Evolutionary conservation across 2,113 vertebrate genomes (phyloP), one percentile per base, ranked within the genome.

Genomic region (Emydocephalus ijimae): DNA sequence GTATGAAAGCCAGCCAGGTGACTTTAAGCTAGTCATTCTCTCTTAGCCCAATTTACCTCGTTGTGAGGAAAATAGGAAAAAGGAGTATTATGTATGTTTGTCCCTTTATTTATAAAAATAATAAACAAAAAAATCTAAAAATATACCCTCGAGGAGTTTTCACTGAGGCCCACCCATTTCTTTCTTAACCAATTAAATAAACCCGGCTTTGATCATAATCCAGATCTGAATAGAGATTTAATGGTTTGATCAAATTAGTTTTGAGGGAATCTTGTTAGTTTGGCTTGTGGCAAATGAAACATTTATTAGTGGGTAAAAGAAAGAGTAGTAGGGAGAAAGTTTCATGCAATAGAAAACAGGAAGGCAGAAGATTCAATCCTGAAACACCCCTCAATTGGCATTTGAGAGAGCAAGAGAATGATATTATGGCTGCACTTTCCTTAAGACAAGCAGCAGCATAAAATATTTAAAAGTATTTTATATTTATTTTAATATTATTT

Each of bases 401-500:
- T 59, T 86, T 57, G 10, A 39, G 45, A 50, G 9, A 54, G 18
- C 18, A 34, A 81, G 34, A 81, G 69, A 61, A 43, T 7, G 59
- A 69, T 55, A 39, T 15, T 88, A 52, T 39, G 43, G 24, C 86
- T 92, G n/a, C n/a, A 6, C 59, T 69, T 50, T 4, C 39, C 81
- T 87, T 52, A 90, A 94, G 45, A 21, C 88, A 91, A 93, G 39
- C 88, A 59, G 89, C 10, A 15, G 91, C 0, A 18, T 64, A 52
- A 92, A 64, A 87, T 12, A 43, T 23, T 59, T 57, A 93, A 91
- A 96, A 92, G 29, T 18, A 87, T 39, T 85, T 61, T 54, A 57
- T 89, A 56, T 11, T 87, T 87, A 87, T 87, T 86, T 95, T 54
- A 0, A 94, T 56, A 94, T 90, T 92, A 92, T 95, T 94, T 95